Base-by-base conservation (phyloP, 2,888 invertebrate genomes). In the Drosophila vallismaia region DNA sequence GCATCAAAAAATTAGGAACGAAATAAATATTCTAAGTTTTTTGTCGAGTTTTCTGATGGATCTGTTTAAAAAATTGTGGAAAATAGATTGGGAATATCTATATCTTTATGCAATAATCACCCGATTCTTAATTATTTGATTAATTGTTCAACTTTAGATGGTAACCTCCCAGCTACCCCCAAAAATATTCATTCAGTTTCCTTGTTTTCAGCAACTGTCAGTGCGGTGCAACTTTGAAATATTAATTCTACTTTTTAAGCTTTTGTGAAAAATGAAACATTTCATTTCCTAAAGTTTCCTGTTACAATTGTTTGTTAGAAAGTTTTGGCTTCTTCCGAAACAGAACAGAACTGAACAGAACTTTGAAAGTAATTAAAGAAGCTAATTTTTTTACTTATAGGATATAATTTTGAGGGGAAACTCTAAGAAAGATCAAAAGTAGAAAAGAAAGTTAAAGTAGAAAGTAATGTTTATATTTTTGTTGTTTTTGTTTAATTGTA, bases 221-320 rank as follows among this genome's bases (percentile, higher is more conserved):
- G 28, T 28, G 5, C 2, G 36, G 14, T 14, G 8, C 40, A 55
- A 55, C 10, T 54, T n/a, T 44, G 31, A 14, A 2, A 19, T 38
- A 28, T 4, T 29, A n/a, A 48, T 14, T 48, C 28, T 7, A n/a
- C 36, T 28, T 33, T 33, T 33, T 46, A 46, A 55, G 45, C 26
- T 12, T 7, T 55, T 9, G 36, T n/a, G 28, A 14, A 54, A 54
- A 42, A 5, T 42, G 14, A 14, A 42, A 42, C 40, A 8, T 9
- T 9, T n/a, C 44, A 45, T n/a, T 26, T 6, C 12, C 12, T n/a
- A 46, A 12, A 10, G 10, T 9, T 14, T 9, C 31, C 9, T 4
- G 9, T 3, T 8, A 10, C 12, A 31, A 6, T 14, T 14, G 48
- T 31, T 12, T 28, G 29, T 12, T 10, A 8, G 12, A 10, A 1